Conservation (phyloP, 2,113 vertebrate species). For the Psophia crepitans region DNA sequence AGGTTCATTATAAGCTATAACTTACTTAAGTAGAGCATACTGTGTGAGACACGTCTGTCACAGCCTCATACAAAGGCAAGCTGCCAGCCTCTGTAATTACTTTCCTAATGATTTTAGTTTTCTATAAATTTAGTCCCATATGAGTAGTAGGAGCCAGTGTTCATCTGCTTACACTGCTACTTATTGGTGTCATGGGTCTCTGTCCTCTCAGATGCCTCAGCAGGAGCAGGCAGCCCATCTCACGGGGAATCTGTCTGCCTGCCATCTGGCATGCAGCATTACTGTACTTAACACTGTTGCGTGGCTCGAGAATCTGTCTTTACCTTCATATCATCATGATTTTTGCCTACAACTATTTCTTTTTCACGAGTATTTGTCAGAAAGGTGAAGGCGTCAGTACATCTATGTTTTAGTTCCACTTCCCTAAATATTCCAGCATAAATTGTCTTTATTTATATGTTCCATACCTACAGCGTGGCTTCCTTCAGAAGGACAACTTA, state of each 20-base stretch:
- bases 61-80: not conserved
- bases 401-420: not conserved
- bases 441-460: constrained; percentile 8
- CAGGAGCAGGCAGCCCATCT: not conserved
- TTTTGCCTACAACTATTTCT: not conserved
- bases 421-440: not conserved
- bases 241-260: not conserved
- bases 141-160: not conserved
- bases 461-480: not conserved
- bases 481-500: not conserved
- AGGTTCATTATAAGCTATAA: not conserved
- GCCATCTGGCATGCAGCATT: not conserved
- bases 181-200: not conserved
- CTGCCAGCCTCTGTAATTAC: not conserved
- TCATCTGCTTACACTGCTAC: not conserved
- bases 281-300: not conserved
- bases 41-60: not conserved
- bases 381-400: rapidly evolving
- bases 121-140: not conserved
- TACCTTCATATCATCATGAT: not conserved
- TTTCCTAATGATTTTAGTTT: not conserved
- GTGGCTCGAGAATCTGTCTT: not conserved
- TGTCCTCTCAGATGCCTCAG: not conserved
- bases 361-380: not conserved
- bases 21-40: not conserved